Evolutionary conservation across 1,140 invertebrate genomes (phyloP).

Genomic region (Pogonomyrmex californicus): DNA sequence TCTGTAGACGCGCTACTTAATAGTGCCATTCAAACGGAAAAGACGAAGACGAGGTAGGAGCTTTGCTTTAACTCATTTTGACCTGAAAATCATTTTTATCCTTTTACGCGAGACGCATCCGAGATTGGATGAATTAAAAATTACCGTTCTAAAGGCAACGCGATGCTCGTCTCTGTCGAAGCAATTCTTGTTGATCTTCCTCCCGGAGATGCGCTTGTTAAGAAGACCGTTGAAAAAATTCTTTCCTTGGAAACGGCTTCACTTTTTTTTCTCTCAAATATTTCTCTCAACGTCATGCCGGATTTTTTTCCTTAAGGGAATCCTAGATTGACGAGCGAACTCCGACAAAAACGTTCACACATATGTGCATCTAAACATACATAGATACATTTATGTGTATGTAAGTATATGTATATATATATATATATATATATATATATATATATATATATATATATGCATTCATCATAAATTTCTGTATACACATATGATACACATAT

Average conservation of each 20-base stretch:
- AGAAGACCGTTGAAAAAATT: constrained; percentile 49
- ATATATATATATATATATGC: too few species aligned
- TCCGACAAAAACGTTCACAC: too few species aligned
- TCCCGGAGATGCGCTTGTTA: not conserved
- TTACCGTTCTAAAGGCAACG: constrained; percentile 27
- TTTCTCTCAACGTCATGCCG: constrained; percentile 3
- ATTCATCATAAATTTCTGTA: too few species aligned
- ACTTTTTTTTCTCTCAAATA: constrained; percentile 32
- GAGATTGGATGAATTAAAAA: constrained; percentile 57
- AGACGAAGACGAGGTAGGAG: not conserved
- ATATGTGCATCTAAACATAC: too few species aligned
- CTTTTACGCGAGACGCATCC: constrained; percentile 16
- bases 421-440: too few species aligned
- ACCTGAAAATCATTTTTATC: constrained; percentile 13
- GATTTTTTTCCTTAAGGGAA: constrained; percentile 24
- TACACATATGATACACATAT: too few species aligned
- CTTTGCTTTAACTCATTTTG: not conserved
- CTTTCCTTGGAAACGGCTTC: not conserved
- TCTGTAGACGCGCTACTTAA: not conserved
- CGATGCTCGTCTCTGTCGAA: not conserved
- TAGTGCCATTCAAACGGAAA: too few species aligned
- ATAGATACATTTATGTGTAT: too few species aligned
- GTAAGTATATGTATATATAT: too few species aligned
- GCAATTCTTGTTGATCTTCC: constrained; percentile 22
- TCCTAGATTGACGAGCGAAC: too few species aligned